phyloP scores from a whole-genome alignment of 1,140 invertebrate genomes.

The Piezodorus guildinii region DNA sequence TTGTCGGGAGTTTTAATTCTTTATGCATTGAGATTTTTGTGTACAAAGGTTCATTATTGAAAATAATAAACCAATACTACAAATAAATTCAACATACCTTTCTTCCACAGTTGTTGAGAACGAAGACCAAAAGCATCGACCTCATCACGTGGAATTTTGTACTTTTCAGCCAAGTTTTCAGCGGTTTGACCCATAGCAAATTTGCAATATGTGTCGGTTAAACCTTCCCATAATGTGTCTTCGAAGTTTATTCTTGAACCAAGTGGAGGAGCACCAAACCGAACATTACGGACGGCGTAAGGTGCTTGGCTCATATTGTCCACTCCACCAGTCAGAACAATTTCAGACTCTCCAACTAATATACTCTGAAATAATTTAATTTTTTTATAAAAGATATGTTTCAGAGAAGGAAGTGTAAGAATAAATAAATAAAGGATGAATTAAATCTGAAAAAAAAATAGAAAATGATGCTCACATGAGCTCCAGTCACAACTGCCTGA shows the following conservation, averaged over 20 bases:
- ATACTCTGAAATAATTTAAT: conserved; percentile 89
- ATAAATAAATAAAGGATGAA: not conserved
- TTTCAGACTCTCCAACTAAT: conserved; percentile 65
- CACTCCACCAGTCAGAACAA: conserved; percentile 81
- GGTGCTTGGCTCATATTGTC: conserved; percentile 97
- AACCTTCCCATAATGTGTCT: conserved; percentile 83
- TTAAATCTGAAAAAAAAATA: no score
- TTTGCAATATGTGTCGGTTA: conserved; percentile 81
- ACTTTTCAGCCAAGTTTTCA: conserved; percentile 90
- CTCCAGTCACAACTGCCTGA: conserved; percentile 81
- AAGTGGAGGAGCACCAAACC: conserved; percentile 80
- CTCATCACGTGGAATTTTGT: conserved; percentile 72
- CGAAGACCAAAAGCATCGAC: conserved; percentile 78
- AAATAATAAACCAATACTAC: no score
- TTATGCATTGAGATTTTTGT: no score
- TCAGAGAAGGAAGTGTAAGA: not conserved
- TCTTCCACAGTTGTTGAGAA: conserved; percentile 75
- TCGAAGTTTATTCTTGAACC: conserved; percentile 73
- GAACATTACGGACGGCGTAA: conserved; percentile 68
- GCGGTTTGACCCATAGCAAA: conserved; percentile 95
- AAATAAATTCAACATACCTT: conserved; percentile 37
- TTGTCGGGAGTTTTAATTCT: no score
- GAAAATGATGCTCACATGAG: conserved; percentile 52
- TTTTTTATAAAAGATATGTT: not conserved
- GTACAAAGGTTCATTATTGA: no score